These are phyloP conservation scores for Amphipyra tragopoginis DNA, from an alignment of 2,888 invertebrate genomes.

Conservation along the genomic window DNA sequence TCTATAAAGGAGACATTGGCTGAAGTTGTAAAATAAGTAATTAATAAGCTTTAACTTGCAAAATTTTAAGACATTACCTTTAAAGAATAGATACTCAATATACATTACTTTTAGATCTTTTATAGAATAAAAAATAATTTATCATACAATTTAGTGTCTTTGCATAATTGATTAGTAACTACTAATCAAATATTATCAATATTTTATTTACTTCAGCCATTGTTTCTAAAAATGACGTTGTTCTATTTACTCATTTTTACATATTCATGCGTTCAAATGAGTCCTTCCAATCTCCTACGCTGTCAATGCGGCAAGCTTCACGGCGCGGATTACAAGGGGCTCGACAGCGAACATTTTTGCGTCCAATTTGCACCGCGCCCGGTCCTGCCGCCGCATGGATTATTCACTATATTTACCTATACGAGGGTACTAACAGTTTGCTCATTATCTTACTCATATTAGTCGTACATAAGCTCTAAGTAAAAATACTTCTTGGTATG, in stretches of 20 bases:
- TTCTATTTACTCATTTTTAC: background rate
- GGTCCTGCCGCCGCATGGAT: slow-evolving; percentile 16
- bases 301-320: slow-evolving; percentile 44
- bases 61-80: too few species aligned
- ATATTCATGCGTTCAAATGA: slow-evolving; percentile 16
- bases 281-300: slow-evolving; percentile 13
- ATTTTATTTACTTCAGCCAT: too few species aligned
- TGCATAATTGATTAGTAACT: too few species aligned
- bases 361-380: slow-evolving; percentile 47
- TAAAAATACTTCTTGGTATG: too few species aligned
- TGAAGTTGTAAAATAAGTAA: too few species aligned
- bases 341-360: slow-evolving; percentile 43
- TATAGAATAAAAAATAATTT: too few species aligned
- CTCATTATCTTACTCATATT: background rate
- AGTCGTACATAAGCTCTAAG: background rate
- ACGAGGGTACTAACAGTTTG: background rate
- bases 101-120: too few species aligned
- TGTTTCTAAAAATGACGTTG: background rate
- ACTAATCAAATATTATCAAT: too few species aligned
- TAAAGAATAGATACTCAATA: too few species aligned
- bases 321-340: slow-evolving; percentile 45
- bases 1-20: too few species aligned
- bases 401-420: slow-evolving; percentile 23
- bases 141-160: too few species aligned
- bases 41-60: too few species aligned